A percentile compares a stretch with the other conserved stretches of the same genome.
Evolutionary conservation across 2,797 vertebrate genomes (phyloP).

Genomic region (Buphagus erythrorhynchus): DNA sequence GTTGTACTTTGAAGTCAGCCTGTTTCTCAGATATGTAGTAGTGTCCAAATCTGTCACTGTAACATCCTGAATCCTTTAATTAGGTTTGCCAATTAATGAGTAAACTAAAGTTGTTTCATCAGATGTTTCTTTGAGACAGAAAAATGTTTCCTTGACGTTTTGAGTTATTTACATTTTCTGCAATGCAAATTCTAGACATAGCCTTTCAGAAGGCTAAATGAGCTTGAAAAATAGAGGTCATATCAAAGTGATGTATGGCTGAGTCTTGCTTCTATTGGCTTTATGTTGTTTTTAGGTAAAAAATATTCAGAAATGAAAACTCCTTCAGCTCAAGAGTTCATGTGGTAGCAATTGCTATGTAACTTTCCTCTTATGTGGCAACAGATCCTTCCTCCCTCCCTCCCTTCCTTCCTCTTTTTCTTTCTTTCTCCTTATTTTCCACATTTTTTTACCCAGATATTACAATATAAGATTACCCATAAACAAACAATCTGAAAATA

Average conservation of each 20-base stretch:
- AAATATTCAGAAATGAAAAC: background rate
- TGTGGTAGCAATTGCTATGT: background rate
- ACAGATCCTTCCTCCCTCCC: background rate
- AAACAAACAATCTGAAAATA: background rate
- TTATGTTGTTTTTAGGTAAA: background rate
- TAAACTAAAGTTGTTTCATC: background rate
- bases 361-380: background rate
- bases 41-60: background rate
- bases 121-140: background rate
- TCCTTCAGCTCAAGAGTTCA: background rate
- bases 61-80: background rate
- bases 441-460: background rate
- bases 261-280: background rate
- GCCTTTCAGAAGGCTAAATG: background rate
- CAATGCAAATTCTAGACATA: background rate
- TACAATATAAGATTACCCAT: background rate
- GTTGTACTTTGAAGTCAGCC: slow-evolving; percentile 19
- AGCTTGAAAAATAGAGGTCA: background rate
- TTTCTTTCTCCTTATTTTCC: too few species aligned
- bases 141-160: background rate
- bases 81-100: background rate
- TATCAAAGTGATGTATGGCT: background rate
- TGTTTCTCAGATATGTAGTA: slow-evolving; percentile 1
- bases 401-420: background rate
- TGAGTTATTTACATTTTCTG: background rate